Evolutionary conservation across 2,888 invertebrate genomes (phyloP), one percentile per base, ranked within the genome.

Genomic region (Eupithecia vulgata): DNA sequence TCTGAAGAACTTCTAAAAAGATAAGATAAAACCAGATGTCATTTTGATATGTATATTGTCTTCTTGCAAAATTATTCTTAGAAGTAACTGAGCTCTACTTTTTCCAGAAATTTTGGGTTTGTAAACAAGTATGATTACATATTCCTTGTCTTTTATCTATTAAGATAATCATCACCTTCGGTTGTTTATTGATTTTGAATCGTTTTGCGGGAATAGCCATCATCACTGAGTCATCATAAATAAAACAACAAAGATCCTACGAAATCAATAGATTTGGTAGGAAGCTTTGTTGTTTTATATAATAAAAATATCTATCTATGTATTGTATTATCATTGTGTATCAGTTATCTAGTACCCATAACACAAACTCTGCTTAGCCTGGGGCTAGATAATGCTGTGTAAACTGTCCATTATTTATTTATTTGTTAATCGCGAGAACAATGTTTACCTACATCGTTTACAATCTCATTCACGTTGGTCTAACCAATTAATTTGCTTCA

Each of bases 401-500:
- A n/a, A n/a, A n/a, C n/a, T n/a, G n/a, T n/a, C n/a, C n/a, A n/a
- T n/a, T n/a, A n/a, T n/a, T n/a, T n/a, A n/a, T n/a, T n/a, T n/a
- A n/a, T n/a, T n/a, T n/a, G n/a, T n/a, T n/a, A 30, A 3, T 30
- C n/a, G 13, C 57, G 25, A 57, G 13, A 52, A 12, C 8, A 21
- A 52, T 12, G 12, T 5, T 13, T 1, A 48, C n/a, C n/a, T n/a
- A 13, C 7, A 48, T 12, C 13, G 25, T 25, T 21, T 25, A 57
- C 12, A 0, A 57, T 25, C 12, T 61, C 61, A 61, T 17, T 25
- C 34, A 61, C 6, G 15, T 17, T 7, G 13, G 13, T 34, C 72
- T 72, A 48, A 73, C 40, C 1, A 8, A 35, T 48, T 1, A 1
- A 62, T 37, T 71, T 85, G 92, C 65, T 94, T 10, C 95, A 98